Base-by-base conservation (phyloP, 2,113 vertebrate genomes). In the Heterotilapia buettikoferi region DNA sequence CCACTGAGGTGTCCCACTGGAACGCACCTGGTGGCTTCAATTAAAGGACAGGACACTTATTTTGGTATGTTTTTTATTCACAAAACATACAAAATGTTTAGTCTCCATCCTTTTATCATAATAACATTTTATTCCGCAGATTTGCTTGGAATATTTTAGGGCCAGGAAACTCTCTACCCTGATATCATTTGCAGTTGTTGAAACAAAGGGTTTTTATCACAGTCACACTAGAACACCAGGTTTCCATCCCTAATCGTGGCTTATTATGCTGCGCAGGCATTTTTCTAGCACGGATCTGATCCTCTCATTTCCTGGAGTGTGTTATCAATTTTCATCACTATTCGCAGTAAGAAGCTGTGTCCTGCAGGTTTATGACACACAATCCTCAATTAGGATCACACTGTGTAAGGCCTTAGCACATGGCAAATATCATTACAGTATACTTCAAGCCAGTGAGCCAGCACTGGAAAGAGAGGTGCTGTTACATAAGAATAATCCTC, bases 311-410 rank as follows among this genome's bases (percentile, higher is more conserved):
- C 94, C 90, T 88, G 86, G 86, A 90, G 90, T 63, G 88, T 81
- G 83, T 88, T 94, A 92, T 94, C 91, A 91, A 91, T 94, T 94
- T 87, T 84, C 88, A 94, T 92, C 92, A 85, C 87, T 79, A 82
- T 90, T 92, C 90, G 56, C 93, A 59, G 82, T 56, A 80, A 89
- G 88, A 71, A 40, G 86, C 83, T 68, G 68, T 85, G 87, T 93
- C 93, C 90, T 89, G 93, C 90, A 85, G 93, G 89, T 93, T 90
- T 80, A 89, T 84, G 86, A 90, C 86, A 90, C 85, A 92, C 92
- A 88, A 84, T 53, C 82, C 89, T 94, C 95, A 93, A 94, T 92
- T 94, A 93, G 89, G 66, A 92, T 92, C 92, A 89, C 4, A 89
- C 90, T 90, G 89, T n/a, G 90, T 87, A 78, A 73, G 84, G 88